phyloP scores from a whole-genome alignment of 2,113 vertebrate species.

The Aleadryas rufinucha region DNA sequence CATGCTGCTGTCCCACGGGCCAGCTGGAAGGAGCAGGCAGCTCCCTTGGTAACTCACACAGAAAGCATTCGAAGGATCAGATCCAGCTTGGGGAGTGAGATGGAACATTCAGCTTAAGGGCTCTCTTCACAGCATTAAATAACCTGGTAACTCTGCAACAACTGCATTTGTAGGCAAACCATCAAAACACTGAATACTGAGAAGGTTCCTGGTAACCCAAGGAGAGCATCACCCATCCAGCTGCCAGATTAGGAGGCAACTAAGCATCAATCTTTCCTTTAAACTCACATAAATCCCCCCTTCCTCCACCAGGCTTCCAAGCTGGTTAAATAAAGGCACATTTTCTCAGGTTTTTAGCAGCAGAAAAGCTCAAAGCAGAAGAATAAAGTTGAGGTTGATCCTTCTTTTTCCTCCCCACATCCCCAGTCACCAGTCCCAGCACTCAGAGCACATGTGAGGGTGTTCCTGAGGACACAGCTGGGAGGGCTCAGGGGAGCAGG shows the following conservation, averaged over 20 bases:
- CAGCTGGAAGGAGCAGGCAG: not conserved
- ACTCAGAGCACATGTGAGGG: fast-evolving
- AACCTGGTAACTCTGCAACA: not conserved
- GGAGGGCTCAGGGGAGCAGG: not conserved
- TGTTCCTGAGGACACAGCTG: too few relatives aligned
- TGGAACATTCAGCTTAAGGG: not conserved
- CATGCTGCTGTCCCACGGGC: not conserved
- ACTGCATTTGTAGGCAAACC: not conserved
- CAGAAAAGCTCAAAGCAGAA: not conserved
- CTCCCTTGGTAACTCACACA: not conserved
- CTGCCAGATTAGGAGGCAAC: not conserved
- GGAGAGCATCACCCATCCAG: not conserved
- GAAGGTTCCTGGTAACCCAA: not conserved
- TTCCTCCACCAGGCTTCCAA: not conserved
- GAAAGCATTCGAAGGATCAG: not conserved
- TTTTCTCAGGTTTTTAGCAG: not conserved
- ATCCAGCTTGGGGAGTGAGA: not conserved
- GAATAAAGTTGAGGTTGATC: not conserved
- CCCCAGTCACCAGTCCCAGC: not conserved
- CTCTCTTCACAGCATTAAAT: not conserved
- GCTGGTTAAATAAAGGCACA: not conserved
- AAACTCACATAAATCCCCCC: not conserved
- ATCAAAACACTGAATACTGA: not conserved
- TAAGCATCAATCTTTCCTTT: not conserved
- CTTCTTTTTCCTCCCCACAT: not conserved